Base-by-base conservation (phyloP, 2,888 invertebrate genomes). In the Notocelia uddmanniana region DNA sequence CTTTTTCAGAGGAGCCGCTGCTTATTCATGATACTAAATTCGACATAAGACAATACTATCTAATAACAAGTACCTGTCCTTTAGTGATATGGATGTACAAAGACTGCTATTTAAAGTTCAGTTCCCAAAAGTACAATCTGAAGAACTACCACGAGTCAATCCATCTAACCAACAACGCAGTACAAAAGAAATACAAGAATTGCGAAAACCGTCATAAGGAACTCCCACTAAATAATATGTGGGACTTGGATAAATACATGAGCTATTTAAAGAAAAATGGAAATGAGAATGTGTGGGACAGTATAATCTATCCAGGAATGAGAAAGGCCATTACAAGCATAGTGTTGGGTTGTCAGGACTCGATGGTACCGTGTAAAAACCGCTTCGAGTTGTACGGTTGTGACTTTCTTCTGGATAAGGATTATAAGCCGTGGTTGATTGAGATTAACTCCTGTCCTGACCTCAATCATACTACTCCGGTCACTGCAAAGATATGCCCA, bases 361-460 rank as follows among this genome's bases (percentile, higher is more conserved):
- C 96, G 75, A 94, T 97, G 78, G 94, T 95, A 48, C 89, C 95
- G 21, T 93, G 95, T 74, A 95, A 95, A 80, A 97, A 97, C 81
- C 96, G 97, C 70, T 98, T 98, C 88, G 98, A 98, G 87, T 85
- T 98, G 48, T 98, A 97, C 84, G 98, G 98, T 8, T 98, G 98
- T 67, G 98, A 99, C 90, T 98, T 98, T 85, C 96, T 98, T 94
- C 87, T 98, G 48, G 97, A 97, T 71, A 96, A 98, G 81, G 96
- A 97, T 80, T 97, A 96, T 79, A 95, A 96, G 74, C 98, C 98
- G 0, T 98, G 98, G 96, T 90, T 98, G 74, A 97, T 99, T 79
- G 98, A 99, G 93, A 98, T 98, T 76, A 98, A 99, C 92, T 97
- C 97, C 1, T 96, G 96, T 82, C 98, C 98, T 0, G 97, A 98